phyloP scores from a whole-genome alignment of 2,113 vertebrate genomes.

The Ranitomeya imitator region DNA sequence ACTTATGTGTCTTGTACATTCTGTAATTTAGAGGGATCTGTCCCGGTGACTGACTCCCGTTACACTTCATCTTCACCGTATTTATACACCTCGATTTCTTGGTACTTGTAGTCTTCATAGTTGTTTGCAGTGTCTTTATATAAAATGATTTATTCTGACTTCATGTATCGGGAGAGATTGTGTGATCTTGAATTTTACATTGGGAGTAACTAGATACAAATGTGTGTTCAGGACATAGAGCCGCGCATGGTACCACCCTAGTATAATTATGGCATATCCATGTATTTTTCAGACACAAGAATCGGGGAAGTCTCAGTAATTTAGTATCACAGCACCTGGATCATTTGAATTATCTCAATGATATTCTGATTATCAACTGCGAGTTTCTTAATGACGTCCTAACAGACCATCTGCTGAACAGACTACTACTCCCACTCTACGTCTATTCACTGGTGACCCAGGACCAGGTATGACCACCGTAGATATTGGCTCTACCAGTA shows the following conservation, averaged over 20 bases:
- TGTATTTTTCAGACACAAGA: conserved; percentile 83
- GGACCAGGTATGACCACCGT: conserved; percentile 73
- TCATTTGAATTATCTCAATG: conserved; percentile 97
- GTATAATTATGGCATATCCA: not conserved
- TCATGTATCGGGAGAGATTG: not conserved
- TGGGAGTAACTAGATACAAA: no score
- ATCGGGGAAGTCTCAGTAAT: conserved; percentile 93
- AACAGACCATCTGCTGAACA: conserved; percentile 95
- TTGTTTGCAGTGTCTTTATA: not conserved
- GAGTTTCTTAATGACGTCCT: conserved; percentile 98
- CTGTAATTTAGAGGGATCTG: no score
- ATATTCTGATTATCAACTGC: conserved; percentile 97
- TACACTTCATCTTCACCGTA: no score
- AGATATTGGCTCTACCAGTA: not conserved
- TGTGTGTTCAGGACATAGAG: not conserved
- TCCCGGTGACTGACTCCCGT: no score
- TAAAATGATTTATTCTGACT: not conserved
- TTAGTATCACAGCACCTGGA: conserved; percentile 96
- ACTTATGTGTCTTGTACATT: no score
- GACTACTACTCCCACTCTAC: conserved; percentile 94
- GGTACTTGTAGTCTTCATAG: not conserved
- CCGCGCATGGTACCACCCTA: not conserved
- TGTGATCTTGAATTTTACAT: not conserved
- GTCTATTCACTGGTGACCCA: conserved; percentile 91
- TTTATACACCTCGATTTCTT: no score